Base-by-base conservation (phyloP, 2,888 invertebrate genomes). In the Tachina lurida region DNA sequence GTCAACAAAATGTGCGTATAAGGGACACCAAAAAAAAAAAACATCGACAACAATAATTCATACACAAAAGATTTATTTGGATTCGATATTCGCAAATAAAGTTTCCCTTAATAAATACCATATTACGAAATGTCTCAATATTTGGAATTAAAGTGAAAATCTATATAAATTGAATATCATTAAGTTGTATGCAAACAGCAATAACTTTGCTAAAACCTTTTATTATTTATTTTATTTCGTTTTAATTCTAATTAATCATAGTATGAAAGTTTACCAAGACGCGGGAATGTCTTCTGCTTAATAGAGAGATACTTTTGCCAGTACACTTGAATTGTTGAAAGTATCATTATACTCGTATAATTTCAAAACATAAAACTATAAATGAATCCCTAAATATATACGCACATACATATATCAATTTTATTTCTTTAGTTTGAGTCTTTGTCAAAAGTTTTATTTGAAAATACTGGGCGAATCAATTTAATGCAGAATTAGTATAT, bases 181-280 rank as follows among this genome's bases (percentile, higher is more conserved):
- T 82, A 83, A 83, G 75, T 76, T 82, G 47, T 76, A 75, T 67
- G 78, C 68, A 83, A 86, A 86, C 67, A 79, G 49, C 43, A 86
- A 83, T 83, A 86, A 86, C 13, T 73, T 78, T 78, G 60, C 17
- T 63, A 47, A 84, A 73, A 65, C 73, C 60, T 73, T 65, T 73
- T 65, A 58, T 65, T 49, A 10, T 63, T 65, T 63, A n/a, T n/a
- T n/a, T 41, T 63, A 54, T 62, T 17, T 47, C 41, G 17, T 45
- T 77, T 52, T 65, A 65, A 83, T 65, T 71, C 77, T 60, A 77
- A 83, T 83, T 83, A 83, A 83, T 83, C 83, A 78, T 67, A 67
- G n/a, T 54, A 31, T 7, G 5, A 60, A 75, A 56, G 43, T 73
- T 65, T 77, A 54, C 13, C 7, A 47, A 60, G 22, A 56, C 10